phyloP scores from a whole-genome alignment of 1,140 invertebrate genomes.

The Daktulosphaira vitifoliae region DNA sequence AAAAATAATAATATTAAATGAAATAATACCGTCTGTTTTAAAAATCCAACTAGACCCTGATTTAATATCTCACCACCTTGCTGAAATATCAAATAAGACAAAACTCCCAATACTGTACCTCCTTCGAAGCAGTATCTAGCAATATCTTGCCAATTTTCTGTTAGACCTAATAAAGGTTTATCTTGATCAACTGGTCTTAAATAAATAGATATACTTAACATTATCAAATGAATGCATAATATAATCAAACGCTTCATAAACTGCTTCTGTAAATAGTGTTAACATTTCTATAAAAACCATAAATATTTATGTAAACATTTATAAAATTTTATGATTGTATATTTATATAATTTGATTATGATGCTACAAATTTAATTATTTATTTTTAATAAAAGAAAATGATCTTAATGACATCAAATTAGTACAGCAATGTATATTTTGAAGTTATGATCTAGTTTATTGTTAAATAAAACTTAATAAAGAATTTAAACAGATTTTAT shows the following conservation, averaged over 20 bases:
- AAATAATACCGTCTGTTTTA: constrained; percentile 77
- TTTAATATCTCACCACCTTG: constrained; percentile 89
- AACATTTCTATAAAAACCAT: no score
- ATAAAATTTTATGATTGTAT: no score
- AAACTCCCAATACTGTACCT: constrained; percentile 70
- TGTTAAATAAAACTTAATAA: no score
- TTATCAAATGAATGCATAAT: constrained; percentile 74
- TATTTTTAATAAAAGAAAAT: no score
- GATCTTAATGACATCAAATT: no score
- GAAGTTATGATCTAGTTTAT: no score
- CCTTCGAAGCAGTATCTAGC: constrained; percentile 70
- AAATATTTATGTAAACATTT: no score
- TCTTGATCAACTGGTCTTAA: constrained; percentile 57
- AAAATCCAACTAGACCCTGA: constrained; percentile 79
- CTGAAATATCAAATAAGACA: constrained; percentile 82
- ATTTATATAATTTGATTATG: no score
- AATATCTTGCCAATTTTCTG: constrained; percentile 48
- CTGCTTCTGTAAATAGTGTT: constrained; percentile 62
- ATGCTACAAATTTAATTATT: no score
- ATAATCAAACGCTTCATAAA: constrained; percentile 85
- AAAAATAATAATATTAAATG: background rate
- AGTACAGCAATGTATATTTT: no score
- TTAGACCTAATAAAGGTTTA: constrained; percentile 48
- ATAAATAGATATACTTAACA: constrained; percentile 83
- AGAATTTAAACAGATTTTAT: no score